Conservation (phyloP, 2,888 invertebrate species). For the Entomobrya proxima region DNA sequence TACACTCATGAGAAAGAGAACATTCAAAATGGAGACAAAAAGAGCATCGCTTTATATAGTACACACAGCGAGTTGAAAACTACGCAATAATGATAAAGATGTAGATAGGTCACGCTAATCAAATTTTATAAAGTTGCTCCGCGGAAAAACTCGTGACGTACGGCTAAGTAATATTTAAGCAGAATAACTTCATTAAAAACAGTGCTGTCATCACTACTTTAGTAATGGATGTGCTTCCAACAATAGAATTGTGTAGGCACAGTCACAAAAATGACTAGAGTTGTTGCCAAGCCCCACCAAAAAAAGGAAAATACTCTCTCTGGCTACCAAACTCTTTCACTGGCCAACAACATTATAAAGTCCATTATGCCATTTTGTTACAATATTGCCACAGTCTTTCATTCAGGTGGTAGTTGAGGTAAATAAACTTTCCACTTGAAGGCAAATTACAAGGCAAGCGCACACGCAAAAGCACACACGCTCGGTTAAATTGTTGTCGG, state of each 20-base stretch:
- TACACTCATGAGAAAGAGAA: neutral
- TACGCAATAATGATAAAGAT: too few relatives aligned
- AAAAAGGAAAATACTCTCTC: too few relatives aligned
- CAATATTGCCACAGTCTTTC: neutral
- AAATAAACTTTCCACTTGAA: neutral
- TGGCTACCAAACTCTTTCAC: too few relatives aligned
- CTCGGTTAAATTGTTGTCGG: neutral
- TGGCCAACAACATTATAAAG: too few relatives aligned
- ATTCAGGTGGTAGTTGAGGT: neutral
- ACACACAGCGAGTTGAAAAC: neutral
- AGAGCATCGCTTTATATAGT: neutral
- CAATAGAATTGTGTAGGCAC: too few relatives aligned
- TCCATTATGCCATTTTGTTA: neutral
- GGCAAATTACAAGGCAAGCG: neutral
- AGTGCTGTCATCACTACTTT: neutral
- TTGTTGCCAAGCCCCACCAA: too few relatives aligned
- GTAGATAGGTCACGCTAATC: neutral
- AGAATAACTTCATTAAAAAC: neutral
- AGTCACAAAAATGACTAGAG: too few relatives aligned
- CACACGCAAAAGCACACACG: too few relatives aligned
- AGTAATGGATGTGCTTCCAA: neutral
- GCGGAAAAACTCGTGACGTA: too few relatives aligned
- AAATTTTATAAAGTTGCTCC: neutral
- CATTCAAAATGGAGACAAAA: neutral
- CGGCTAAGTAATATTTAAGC: too few relatives aligned